A percentile compares a stretch with the other conserved stretches of the same genome.
Conservation (phyloP, 2,113 vertebrate species). For the Catagonus wagneri region DNA sequence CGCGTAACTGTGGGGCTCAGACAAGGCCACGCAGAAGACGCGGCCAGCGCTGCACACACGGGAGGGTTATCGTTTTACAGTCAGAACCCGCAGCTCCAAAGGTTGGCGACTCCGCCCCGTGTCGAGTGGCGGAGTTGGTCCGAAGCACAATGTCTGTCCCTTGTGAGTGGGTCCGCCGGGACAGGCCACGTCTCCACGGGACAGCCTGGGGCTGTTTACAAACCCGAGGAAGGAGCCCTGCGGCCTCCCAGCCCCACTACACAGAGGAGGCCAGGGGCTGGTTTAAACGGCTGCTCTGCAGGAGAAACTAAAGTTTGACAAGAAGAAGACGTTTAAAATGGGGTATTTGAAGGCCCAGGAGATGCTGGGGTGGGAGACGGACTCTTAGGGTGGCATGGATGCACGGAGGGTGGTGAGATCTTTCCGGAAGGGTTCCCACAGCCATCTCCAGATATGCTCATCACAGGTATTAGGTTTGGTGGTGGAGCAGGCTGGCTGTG, state of each 20-base stretch:
- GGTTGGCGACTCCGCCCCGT: neutral
- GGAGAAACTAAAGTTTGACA: neutral
- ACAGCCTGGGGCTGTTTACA: neutral
- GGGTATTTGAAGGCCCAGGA: neutral
- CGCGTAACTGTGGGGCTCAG: neutral
- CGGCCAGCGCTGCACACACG: too few species aligned
- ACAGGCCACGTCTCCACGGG: neutral
- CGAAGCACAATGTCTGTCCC: too few species aligned
- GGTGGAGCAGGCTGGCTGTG: neutral
- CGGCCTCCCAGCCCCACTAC: rapidly evolving
- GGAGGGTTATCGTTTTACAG: neutral
- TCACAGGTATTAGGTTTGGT: neutral
- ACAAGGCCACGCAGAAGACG: neutral
- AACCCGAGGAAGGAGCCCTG: neutral
- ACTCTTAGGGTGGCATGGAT: neutral
- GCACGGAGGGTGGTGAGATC: neutral
- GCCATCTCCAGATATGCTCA: neutral
- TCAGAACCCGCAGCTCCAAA: neutral
- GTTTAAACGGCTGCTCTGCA: neutral
- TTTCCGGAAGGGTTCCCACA: neutral
- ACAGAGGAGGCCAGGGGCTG: neutral
- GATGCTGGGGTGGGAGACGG: neutral
- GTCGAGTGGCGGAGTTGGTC: neutral
- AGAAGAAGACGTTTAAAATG: neutral
- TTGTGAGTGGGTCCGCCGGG: neutral